Conservation (phyloP, 23 tunicate species). For the Styela plicata region DNA sequence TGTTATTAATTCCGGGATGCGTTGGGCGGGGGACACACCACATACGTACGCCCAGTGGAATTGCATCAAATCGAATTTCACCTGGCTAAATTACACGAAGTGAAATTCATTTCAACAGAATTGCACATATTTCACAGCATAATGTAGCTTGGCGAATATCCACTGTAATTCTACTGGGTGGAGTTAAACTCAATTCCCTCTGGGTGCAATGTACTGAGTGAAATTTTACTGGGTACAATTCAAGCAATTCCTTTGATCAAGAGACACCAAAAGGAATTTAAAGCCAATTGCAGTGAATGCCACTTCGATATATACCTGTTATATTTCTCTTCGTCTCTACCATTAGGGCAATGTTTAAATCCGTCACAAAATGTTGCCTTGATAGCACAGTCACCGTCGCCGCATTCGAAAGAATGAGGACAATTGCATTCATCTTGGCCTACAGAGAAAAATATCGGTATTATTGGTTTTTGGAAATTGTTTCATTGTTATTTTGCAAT, state of each 20-base stretch:
- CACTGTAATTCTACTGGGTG: too few relatives aligned
- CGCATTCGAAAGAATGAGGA: slow-evolving; percentile 47
- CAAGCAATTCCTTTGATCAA: not conserved
- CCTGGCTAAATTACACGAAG: too few relatives aligned
- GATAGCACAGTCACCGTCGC: not conserved
- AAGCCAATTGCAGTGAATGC: too few relatives aligned
- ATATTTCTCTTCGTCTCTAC: slow-evolving; percentile 46
- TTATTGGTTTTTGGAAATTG: too few relatives aligned
- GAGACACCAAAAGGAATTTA: not conserved
- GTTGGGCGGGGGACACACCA: too few relatives aligned
- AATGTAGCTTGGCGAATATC: too few relatives aligned
- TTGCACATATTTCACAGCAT: too few relatives aligned
- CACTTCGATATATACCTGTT: slow-evolving; percentile 24
- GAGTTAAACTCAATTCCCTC: not conserved
- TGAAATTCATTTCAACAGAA: too few relatives aligned
- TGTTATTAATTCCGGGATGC: too few relatives aligned
- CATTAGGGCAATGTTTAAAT: slow-evolving; percentile 30
- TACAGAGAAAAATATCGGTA: not conserved
- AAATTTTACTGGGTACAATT: not conserved
- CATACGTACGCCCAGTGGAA: too few relatives aligned
- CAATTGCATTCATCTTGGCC: slow-evolving; percentile 67
- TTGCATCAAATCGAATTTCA: too few relatives aligned
- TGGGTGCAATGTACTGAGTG: not conserved
- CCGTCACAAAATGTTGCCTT: slow-evolving; percentile 54
- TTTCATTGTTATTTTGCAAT: too few relatives aligned